Conservation (phyloP, 1,140 invertebrate species). For the Lepidurus packardi region DNA sequence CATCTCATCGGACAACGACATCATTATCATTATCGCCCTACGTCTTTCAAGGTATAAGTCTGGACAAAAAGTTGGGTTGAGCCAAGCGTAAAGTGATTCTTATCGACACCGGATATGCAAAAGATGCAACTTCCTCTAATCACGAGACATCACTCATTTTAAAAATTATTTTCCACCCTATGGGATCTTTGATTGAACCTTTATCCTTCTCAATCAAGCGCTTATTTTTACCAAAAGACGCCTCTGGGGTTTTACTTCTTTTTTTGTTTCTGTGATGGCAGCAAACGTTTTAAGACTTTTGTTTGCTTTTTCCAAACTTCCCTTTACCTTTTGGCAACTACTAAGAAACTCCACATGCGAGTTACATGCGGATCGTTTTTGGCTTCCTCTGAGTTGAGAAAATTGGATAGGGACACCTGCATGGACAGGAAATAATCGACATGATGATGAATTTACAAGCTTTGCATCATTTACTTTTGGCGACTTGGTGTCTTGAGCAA, state of each 20-base stretch:
- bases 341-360: background rate
- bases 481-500: background rate
- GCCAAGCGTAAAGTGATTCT: slow-evolving; percentile 15
- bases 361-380: background rate
- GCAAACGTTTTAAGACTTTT: background rate
- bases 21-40: slow-evolving; percentile 11
- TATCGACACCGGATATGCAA: slow-evolving; percentile 18
- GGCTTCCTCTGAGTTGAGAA: background rate
- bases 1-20: slow-evolving; percentile 18
- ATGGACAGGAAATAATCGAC: background rate
- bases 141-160: slow-evolving; percentile 15
- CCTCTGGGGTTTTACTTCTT: background rate
- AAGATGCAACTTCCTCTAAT: slow-evolving; percentile 16
- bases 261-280: background rate
- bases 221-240: background rate
- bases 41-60: slow-evolving; percentile 3
- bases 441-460: background rate
- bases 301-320: background rate
- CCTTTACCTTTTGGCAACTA: background rate
- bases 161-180: slow-evolving; percentile 4
- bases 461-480: background rate
- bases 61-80: background rate
- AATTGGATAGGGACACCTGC: background rate
- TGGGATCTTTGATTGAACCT: background rate
- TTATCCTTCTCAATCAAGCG: background rate